phyloP scores from a whole-genome alignment of 2,113 vertebrate genomes.

The Leucosticte australis region DNA sequence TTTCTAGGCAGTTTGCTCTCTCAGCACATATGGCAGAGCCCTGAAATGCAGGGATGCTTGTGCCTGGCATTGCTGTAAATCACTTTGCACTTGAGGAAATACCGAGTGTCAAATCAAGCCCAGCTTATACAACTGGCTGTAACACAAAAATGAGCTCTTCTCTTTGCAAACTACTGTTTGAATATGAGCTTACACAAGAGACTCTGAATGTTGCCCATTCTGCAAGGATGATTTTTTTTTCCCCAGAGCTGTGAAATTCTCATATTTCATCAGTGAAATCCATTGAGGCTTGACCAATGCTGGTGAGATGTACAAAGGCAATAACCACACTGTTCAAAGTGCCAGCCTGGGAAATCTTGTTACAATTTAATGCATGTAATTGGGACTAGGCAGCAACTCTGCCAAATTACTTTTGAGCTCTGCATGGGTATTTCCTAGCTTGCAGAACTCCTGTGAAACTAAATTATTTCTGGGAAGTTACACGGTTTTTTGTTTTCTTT shows the following conservation, averaged over 20 bases:
- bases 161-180: neutral
- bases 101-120: neutral
- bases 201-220: neutral
- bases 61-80: fast-evolving
- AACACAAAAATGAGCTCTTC: neutral
- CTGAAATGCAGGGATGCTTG: neutral
- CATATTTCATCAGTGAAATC: constrained; percentile 14
- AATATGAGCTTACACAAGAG: neutral
- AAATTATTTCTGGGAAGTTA: neutral
- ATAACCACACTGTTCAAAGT: neutral
- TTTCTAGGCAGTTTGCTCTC: neutral
- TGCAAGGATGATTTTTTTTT: neutral
- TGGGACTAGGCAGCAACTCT: neutral
- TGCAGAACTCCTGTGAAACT: neutral
- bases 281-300: neutral
- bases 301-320: constrained; percentile 12
- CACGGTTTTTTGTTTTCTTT: neutral
- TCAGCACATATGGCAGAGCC: neutral
- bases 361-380: neutral
- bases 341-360: constrained; percentile 2
- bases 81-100: neutral
- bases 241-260: neutral
- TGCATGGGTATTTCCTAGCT: neutral
- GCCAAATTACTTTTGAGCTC: neutral
- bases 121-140: neutral